Evolutionary conservation across 2,888 invertebrate genomes (phyloP).

Genomic region (Leucophenga montana): DNA sequence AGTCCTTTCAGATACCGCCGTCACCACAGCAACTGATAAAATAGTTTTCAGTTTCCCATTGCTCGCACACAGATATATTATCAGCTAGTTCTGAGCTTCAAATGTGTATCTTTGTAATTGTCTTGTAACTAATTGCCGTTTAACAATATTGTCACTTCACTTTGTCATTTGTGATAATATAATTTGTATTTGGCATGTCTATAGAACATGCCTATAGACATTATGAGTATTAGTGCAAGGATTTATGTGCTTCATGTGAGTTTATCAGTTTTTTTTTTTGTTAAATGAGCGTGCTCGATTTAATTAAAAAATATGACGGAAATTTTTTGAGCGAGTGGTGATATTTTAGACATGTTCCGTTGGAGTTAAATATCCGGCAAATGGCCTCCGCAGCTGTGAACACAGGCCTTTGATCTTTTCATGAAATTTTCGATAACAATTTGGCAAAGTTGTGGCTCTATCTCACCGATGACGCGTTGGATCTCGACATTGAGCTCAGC

Average conservation of each 20-base stretch:
- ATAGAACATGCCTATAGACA: not conserved
- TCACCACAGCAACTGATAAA: conserved; percentile 31
- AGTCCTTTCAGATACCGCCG: not conserved
- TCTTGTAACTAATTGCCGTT: conserved; percentile 57
- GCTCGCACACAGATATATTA: conserved; percentile 37
- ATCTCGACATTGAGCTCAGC: no score
- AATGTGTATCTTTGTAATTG: conserved; percentile 40
- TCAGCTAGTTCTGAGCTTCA: conserved; percentile 14
- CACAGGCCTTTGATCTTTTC: no score
- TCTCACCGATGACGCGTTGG: no score
- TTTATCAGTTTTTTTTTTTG: not conserved
- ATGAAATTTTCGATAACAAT: no score
- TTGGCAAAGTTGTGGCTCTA: no score
- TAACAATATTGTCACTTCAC: conserved; percentile 46
- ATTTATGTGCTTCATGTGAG: not conserved
- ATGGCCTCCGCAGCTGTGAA: no score
- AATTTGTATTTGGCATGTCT: not conserved
- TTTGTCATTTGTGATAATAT: conserved; percentile 7
- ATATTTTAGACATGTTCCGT: no score
- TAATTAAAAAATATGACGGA: no score
- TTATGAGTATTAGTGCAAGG: not conserved
- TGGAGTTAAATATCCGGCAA: no score
- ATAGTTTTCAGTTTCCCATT: conserved; percentile 36
- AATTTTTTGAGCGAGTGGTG: no score
- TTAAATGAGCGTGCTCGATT: no score